Evolutionary conservation across 2,797 vertebrate species (phyloP), one percentile per base, ranked within the genome.

Genomic region (Pseudomugil gertrudae): DNA sequence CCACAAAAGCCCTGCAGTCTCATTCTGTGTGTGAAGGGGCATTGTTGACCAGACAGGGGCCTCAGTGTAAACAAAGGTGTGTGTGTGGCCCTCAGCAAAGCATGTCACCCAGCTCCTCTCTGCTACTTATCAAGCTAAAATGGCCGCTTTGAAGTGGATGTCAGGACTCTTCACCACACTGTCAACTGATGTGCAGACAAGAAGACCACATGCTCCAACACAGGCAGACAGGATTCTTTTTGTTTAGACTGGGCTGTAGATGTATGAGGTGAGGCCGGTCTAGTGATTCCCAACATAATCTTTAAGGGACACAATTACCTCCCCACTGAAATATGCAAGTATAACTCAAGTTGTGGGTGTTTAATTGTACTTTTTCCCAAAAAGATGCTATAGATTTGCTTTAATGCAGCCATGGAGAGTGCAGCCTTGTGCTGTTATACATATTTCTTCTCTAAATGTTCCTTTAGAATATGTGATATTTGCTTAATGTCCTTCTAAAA

Each of bases 81-180:
- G 82, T 56, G 84, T 87, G 90, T 86, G 87, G 68, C 71, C 76
- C 69, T 70, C 48, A 23, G 64, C 29, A 57, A 19, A 63, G 55
- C 63, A 72, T 66, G 84, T 87, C 84, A 77, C 53, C 65, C 48
- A 2, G 58, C 65, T 57, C 23, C 27, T 69, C 69, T 27, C 85
- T 88, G 86, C 55, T 77, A 76, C 70, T 63, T 73, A 65, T 91
- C 85, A 87, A 62, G 65, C 65, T 36, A 40, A 69, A 52, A 24
- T 11, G 67, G 19, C 54, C 29, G 21, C 73, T 86, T 82, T 77
- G 70, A 85, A 77, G 78, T 52, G 50, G 50, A 73, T 71, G 59
- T 59, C 61, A 62, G 65, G 72, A 54, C 68, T 67, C 59, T 30
- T 68, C 61, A 38, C 19, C 54, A 24, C 35, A 55, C 68, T 80